Evolutionary conservation across 2,113 vertebrate species (phyloP).

Genomic region (Cavia aperea): DNA sequence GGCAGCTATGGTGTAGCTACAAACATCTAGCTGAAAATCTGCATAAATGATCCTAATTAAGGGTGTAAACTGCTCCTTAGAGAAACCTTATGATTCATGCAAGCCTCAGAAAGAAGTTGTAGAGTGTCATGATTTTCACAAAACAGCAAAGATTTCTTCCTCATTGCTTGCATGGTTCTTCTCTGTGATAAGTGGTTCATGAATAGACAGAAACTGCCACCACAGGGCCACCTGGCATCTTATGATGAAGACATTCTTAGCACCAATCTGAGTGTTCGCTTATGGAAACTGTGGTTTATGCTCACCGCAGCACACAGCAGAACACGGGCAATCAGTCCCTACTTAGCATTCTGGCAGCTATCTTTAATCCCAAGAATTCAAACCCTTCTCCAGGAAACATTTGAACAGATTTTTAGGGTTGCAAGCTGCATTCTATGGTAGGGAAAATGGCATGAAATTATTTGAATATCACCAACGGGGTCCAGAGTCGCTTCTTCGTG

Average conservation of each 20-base stretch:
- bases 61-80: conserved; percentile 16
- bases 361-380: not conserved
- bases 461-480: not conserved
- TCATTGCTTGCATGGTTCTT: not conserved
- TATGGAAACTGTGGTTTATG: not conserved
- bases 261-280: not conserved
- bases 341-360: conserved; percentile 12
- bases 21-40: not conserved
- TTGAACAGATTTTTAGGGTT: not conserved
- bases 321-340: not conserved
- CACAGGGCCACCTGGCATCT: conserved; percentile 23
- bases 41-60: conserved; percentile 40
- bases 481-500: not conserved
- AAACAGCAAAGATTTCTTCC: not conserved
- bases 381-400: not conserved
- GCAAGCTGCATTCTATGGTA: conserved; percentile 11
- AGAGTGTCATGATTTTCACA: not conserved
- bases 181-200: conserved; percentile 3
- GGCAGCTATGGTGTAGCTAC: not conserved
- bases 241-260: not conserved
- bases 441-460: not conserved
- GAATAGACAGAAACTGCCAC: conserved; percentile 32
- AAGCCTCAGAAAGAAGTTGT: not conserved
- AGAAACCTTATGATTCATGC: conserved; percentile 1
- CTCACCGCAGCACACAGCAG: not conserved